These are phyloP conservation scores for Balearica regulorum DNA, from an alignment of 2,797 vertebrate species.

Conservation along the genomic window DNA sequence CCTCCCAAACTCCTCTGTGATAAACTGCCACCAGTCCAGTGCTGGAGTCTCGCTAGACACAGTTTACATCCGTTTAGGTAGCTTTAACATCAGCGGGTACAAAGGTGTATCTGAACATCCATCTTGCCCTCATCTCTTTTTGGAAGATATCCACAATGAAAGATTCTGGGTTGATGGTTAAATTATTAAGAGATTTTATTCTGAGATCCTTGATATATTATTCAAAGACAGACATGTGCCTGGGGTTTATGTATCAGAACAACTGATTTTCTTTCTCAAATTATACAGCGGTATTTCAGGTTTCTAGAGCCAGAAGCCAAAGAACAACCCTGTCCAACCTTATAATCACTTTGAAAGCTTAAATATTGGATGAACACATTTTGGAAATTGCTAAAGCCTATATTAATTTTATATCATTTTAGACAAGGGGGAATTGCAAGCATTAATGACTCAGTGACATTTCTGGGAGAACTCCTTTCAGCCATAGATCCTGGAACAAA, in stretches of 20 bases:
- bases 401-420: slow-evolving; percentile 30
- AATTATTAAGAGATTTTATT: slow-evolving; percentile 25
- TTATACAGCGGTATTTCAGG: not conserved
- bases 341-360: slow-evolving; percentile 37
- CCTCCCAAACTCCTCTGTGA: not conserved
- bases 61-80: not conserved
- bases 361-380: slow-evolving; percentile 26
- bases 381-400: not conserved
- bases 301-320: slow-evolving; percentile 11
- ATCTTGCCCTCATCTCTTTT: not conserved
- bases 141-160: not conserved
- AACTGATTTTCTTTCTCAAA: slow-evolving; percentile 10
- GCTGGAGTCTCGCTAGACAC: not conserved
- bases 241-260: not conserved
- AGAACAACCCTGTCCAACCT: not conserved
- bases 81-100: not conserved
- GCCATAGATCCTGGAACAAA: not conserved
- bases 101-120: not conserved
- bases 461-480: not conserved
- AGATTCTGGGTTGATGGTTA: not conserved
- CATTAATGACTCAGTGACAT: not conserved
- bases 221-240: not conserved
- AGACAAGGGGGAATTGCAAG: not conserved
- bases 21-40: not conserved
- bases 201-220: not conserved